Evolutionary conservation across 1,140 invertebrate species (phyloP).

Genomic region (Listronotus oregonensis): DNA sequence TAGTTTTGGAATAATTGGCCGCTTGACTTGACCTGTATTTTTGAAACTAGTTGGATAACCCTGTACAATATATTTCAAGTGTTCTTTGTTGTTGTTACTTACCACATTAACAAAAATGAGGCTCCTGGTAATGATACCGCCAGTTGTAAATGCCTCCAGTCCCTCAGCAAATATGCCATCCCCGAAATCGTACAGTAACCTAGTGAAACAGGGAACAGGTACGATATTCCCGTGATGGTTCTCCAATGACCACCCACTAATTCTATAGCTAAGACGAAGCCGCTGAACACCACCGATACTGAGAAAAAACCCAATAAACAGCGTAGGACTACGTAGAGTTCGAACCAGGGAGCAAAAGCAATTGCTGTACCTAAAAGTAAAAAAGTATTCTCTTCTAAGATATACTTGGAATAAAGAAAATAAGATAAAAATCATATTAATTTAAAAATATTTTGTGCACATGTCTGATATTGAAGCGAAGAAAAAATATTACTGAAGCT

Average conservation of each 20-base stretch:
- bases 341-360: constrained; percentile 67
- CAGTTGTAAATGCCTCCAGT: constrained; percentile 75
- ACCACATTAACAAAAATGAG: constrained; percentile 69
- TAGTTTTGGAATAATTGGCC: too few relatives aligned
- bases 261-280: constrained; percentile 73
- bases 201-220: constrained; percentile 72
- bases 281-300: constrained; percentile 73
- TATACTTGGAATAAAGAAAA: too few relatives aligned
- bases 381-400: too few relatives aligned
- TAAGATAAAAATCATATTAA: too few relatives aligned
- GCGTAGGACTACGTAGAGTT: constrained; percentile 67
- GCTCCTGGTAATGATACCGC: constrained; percentile 72
- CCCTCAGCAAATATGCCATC: constrained; percentile 70
- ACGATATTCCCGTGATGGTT: constrained; percentile 73
- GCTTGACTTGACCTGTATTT: too few relatives aligned
- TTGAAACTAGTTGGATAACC: too few relatives aligned
- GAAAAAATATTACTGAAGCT: too few relatives aligned
- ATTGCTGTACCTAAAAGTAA: constrained; percentile 61
- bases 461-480: too few relatives aligned
- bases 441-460: too few relatives aligned
- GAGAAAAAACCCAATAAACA: constrained; percentile 70
- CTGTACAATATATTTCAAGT: too few relatives aligned
- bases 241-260: constrained; percentile 76
- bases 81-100: constrained; percentile 43
- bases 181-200: constrained; percentile 75